Percentiles rank a stretch among this genome's conserved stretches.
Evolutionary conservation across 2,113 vertebrate species (phyloP).

Genomic region (Syrmaticus mikado): DNA sequence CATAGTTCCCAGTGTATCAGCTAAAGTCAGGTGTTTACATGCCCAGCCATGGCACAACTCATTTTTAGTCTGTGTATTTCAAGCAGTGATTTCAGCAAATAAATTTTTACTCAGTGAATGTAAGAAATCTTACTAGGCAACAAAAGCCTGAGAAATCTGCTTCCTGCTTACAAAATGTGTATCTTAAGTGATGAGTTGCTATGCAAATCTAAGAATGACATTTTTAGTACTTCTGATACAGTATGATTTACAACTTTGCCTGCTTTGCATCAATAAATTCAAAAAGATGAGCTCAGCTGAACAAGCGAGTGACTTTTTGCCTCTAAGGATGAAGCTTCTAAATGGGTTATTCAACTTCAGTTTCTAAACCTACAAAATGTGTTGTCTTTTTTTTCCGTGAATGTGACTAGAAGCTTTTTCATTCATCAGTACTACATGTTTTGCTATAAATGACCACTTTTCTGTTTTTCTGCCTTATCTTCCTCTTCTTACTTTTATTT

Average conservation of each 20-base stretch:
- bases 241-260: neutral
- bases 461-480: neutral
- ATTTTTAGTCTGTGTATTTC: neutral
- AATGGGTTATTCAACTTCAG: neutral
- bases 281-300: neutral
- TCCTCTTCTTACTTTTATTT: neutral
- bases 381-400: neutral
- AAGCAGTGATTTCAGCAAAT: neutral
- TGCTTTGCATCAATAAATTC: slow-evolving; percentile 23
- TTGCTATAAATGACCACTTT: neutral
- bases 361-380: neutral
- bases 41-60: neutral
- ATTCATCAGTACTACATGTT: neutral
- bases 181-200: neutral
- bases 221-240: neutral
- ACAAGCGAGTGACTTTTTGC: neutral
- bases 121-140: neutral
- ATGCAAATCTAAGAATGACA: neutral
- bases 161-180: neutral
- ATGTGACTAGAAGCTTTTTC: neutral
- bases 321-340: neutral
- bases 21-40: neutral
- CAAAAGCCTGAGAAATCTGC: neutral
- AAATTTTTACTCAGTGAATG: neutral
- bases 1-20: neutral